Evolutionary conservation across 2,888 invertebrate genomes (phyloP).

Genomic region (Cephus pulcher): DNA sequence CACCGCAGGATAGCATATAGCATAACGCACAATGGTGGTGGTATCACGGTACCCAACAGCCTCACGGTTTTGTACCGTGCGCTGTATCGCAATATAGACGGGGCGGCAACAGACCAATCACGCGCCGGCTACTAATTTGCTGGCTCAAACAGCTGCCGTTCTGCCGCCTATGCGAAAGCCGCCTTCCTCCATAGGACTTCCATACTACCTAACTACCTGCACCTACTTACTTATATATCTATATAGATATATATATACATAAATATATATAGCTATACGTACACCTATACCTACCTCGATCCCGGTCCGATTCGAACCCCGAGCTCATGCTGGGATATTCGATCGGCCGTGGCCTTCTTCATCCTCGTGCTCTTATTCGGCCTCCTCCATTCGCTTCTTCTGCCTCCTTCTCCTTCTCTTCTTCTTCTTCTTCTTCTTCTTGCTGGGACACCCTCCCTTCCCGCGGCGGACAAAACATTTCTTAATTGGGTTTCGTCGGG

Average conservation of each 20-base stretch:
- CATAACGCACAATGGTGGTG: not conserved
- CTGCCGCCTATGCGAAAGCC: slow-evolving; percentile 61
- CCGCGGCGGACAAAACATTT: slow-evolving; percentile 65
- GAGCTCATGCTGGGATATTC: slow-evolving; percentile 58
- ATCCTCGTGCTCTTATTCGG: slow-evolving; percentile 39
- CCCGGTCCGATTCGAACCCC: slow-evolving; percentile 49
- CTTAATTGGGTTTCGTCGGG: slow-evolving; percentile 65
- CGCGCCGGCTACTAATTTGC: slow-evolving; percentile 67
- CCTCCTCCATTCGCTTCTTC: slow-evolving; percentile 17
- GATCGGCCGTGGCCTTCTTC: slow-evolving; percentile 42
- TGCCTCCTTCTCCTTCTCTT: slow-evolving; percentile 16
- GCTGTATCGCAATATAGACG: slow-evolving; percentile 59
- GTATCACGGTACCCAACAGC: not conserved
- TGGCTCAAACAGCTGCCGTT: slow-evolving; percentile 66
- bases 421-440: slow-evolving; percentile 25
- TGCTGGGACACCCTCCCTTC: slow-evolving; percentile 37
- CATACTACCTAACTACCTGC: not conserved
- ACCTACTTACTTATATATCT: slow-evolving; percentile 8
- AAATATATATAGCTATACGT: slow-evolving; percentile 20
- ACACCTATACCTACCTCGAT: slow-evolving; percentile 48
- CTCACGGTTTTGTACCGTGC: slow-evolving; percentile 22
- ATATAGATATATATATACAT: not conserved
- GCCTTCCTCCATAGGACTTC: slow-evolving; percentile 24
- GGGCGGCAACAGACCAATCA: slow-evolving; percentile 67
- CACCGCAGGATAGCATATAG: not conserved